Evolutionary conservation across 1,140 invertebrate genomes (phyloP).

Genomic region (Drosophila sulfurigaster): DNA sequence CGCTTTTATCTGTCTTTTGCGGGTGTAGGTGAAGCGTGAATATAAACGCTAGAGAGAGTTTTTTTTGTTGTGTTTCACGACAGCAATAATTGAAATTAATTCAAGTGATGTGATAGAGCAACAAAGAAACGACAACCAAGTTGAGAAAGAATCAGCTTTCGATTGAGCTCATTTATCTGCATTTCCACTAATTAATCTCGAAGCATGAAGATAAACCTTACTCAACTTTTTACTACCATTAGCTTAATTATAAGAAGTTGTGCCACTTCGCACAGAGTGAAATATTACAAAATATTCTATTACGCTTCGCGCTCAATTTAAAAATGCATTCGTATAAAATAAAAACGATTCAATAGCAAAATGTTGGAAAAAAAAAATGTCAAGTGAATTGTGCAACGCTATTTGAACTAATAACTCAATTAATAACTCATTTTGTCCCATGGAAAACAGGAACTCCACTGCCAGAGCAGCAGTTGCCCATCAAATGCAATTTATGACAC

Average conservation of each 20-base stretch:
- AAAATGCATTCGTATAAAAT: neutral
- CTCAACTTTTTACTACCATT: neutral
- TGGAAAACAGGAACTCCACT: constrained; percentile 12
- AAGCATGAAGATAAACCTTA: neutral
- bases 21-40: constrained; percentile 3
- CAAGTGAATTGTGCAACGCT: constrained; percentile 30
- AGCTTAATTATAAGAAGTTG: constrained; percentile 3
- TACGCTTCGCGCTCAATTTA: neutral
- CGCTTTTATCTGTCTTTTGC: constrained; percentile 20
- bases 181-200: constrained; percentile 8
- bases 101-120: constrained; percentile 12
- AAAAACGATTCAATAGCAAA: constrained; percentile 1
- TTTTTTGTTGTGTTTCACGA: constrained; percentile 7
- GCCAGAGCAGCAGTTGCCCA: constrained; percentile 47
- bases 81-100: constrained; percentile 51
- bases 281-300: neutral
- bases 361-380: neutral
- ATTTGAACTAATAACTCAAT: constrained; percentile 76
- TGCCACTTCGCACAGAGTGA: neutral
- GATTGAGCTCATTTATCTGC: constrained; percentile 7
- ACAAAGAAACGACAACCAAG: neutral
- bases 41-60: constrained; percentile 13
- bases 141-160: neutral
- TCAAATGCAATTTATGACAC: constrained; percentile 58
- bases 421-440: constrained; percentile 70